Base-by-base conservation (phyloP, 2,113 vertebrate species). In the Carollia perspicillata region DNA sequence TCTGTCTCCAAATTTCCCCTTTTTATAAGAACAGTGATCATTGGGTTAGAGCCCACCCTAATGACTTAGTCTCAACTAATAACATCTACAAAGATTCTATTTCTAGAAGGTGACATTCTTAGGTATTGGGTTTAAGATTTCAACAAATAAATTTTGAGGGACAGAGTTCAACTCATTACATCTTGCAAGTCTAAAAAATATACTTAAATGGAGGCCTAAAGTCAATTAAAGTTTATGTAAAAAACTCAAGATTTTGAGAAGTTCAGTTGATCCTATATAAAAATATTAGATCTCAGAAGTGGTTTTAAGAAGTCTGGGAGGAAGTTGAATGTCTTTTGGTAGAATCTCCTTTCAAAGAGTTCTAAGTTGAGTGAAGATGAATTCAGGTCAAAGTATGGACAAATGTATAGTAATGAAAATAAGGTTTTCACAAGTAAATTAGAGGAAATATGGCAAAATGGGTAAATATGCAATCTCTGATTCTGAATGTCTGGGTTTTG, bases 201-300 rank as follows among this genome's bases (percentile, higher is more conserved):
- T 79, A 23, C 16, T 44, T 74, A 10, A 71, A 44, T 42, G 22
- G 53, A 84, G 30, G 22, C 20, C 35, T 63, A 44, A 90, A 88
- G n/a, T 74, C 53, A 75, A 23, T 84, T 84, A 42, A 87, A 90
- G 22, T 69, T 94, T 95, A 74, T 42, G 26, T 90, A 86, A 75
- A 8, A 44, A 93, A 83, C 8, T 68, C 30, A 55, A 83, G 42
- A 20, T 69, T 88, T 90, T 83, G 49, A 79, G 5, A 89, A 65
- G 10, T 80, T 88, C 44, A 22, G 28, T 65, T 26, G 68, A 7
- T 85, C 28, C 30, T 77, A 7, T 6, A 17, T 75, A 13, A 8
- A 79, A 66, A 75, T 81, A 53, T 40, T 16, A 75, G 51, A 88
- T 92, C 40, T 95, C 60, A 3, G n/a, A n/a, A 44, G 72, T 60